Evolutionary conservation across 2,888 invertebrate species (phyloP).

Genomic region (Mythimna ferrago): DNA sequence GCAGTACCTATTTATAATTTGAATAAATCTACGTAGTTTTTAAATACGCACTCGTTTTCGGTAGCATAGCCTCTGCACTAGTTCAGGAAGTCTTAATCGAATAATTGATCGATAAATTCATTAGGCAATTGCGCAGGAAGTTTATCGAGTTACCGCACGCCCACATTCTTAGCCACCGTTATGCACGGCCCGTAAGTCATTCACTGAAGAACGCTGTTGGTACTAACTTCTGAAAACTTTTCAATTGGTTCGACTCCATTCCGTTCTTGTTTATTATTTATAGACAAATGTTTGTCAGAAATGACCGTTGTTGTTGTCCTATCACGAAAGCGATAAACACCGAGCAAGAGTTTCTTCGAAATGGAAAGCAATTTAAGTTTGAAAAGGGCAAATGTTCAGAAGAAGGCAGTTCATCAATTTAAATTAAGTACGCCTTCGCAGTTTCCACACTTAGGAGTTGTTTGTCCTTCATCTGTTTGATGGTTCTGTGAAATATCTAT

Average conservation of each 20-base stretch:
- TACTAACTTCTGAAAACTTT: slow-evolving; percentile 37
- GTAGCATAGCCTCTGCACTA: slow-evolving; percentile 15
- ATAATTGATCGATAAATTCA: slow-evolving; percentile 35
- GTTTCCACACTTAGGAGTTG: slow-evolving; percentile 21
- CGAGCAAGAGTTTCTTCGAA: slow-evolving; percentile 34
- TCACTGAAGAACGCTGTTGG: neutral
- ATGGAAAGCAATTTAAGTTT: slow-evolving; percentile 42
- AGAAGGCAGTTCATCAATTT: slow-evolving; percentile 33
- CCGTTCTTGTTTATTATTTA: slow-evolving; percentile 41
- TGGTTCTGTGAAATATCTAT: neutral
- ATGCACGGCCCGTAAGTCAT: slow-evolving; percentile 33
- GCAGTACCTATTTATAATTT: neutral
- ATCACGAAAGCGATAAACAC: slow-evolving; percentile 41
- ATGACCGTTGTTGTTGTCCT: slow-evolving; percentile 34
- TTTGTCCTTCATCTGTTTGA: slow-evolving; percentile 12
- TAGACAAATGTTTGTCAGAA: slow-evolving; percentile 23
- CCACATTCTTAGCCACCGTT: slow-evolving; percentile 26
- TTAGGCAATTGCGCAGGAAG: slow-evolving; percentile 52
- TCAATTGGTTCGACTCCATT: slow-evolving; percentile 23
- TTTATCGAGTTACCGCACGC: slow-evolving; percentile 46
- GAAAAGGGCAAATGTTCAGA: slow-evolving; percentile 26
- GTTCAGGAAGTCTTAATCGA: slow-evolving; percentile 27
- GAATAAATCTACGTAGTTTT: neutral
- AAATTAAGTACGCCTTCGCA: slow-evolving; percentile 36
- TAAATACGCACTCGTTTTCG: neutral